Conservation (phyloP, 2,797 vertebrate species). For the Cryptoprocta ferox region DNA sequence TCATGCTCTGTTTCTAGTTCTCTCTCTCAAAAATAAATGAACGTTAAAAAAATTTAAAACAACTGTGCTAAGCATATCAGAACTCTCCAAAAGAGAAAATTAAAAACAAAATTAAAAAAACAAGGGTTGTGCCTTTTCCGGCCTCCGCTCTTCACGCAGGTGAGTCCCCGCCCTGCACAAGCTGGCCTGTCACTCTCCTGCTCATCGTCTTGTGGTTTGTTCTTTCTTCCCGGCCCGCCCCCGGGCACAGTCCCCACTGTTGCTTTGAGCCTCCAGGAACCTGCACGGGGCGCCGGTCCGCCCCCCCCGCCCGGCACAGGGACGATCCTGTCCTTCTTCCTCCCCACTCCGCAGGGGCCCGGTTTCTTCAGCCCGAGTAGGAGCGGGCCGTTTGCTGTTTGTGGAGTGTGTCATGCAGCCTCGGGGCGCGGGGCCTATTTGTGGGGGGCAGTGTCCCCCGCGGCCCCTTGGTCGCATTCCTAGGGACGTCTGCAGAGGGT, state of each 20-base stretch:
- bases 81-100: no score
- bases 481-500: accelerated
- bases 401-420: accelerated
- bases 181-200: accelerated
- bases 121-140: accelerated
- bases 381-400: accelerated
- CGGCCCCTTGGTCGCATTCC: accelerated
- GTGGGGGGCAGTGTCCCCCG: not conserved
- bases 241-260: accelerated
- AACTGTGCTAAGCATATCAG: no score
- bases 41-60: no score
- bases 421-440: accelerated
- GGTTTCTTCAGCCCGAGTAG: accelerated
- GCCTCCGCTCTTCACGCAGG: accelerated
- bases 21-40: no score
- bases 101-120: no score
- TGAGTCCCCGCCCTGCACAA: accelerated
- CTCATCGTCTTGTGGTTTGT: accelerated
- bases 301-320: accelerated
- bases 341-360: accelerated
- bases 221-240: accelerated
- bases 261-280: not conserved
- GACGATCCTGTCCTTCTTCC: accelerated
- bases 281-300: not conserved
- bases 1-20: no score